Conservation (phyloP, 2,888 invertebrate species). For the Oscheius sp. region DNA sequence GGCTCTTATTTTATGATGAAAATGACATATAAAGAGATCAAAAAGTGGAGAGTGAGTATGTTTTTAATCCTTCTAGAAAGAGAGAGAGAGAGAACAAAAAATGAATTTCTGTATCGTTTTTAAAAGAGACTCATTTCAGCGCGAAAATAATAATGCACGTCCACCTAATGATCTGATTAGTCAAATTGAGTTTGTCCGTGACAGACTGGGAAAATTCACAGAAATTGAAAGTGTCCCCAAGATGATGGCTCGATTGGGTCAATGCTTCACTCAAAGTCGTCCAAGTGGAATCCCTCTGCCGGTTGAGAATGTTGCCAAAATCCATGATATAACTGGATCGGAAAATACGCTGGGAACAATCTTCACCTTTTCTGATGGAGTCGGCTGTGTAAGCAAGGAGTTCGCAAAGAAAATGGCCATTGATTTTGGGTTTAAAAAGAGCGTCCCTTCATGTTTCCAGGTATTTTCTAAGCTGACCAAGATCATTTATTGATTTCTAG, state of each 20-base stretch:
- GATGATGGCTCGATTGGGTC: slow-evolving; percentile 71
- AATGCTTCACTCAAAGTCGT: slow-evolving; percentile 69
- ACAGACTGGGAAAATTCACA: slow-evolving; percentile 54
- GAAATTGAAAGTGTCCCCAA: slow-evolving; percentile 68
- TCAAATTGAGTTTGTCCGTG: slow-evolving; percentile 45
- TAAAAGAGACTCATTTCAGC: background rate
- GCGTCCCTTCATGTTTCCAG: slow-evolving; percentile 58
- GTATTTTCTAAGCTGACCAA: slow-evolving; percentile 16
- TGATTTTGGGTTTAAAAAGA: slow-evolving; percentile 35
- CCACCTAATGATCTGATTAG: slow-evolving; percentile 8
- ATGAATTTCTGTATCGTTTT: background rate
- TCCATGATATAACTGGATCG: slow-evolving; percentile 46
- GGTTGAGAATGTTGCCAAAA: slow-evolving; percentile 31
- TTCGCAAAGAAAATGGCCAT: slow-evolving; percentile 43
- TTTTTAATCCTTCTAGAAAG: background rate
- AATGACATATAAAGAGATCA: slow-evolving; percentile 9
- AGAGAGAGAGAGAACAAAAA: too few species aligned
- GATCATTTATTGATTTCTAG: slow-evolving; percentile 31
- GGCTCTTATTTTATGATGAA: slow-evolving; percentile 62
- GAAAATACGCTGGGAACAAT: slow-evolving; percentile 22
- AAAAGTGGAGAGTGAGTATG: background rate
- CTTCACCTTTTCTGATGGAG: slow-evolving; percentile 63
- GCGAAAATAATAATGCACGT: background rate
- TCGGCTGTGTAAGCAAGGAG: slow-evolving; percentile 60
- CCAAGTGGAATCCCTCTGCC: slow-evolving; percentile 39